Evolutionary conservation across 2,113 vertebrate species (phyloP).

Genomic region (Otus sunia): DNA sequence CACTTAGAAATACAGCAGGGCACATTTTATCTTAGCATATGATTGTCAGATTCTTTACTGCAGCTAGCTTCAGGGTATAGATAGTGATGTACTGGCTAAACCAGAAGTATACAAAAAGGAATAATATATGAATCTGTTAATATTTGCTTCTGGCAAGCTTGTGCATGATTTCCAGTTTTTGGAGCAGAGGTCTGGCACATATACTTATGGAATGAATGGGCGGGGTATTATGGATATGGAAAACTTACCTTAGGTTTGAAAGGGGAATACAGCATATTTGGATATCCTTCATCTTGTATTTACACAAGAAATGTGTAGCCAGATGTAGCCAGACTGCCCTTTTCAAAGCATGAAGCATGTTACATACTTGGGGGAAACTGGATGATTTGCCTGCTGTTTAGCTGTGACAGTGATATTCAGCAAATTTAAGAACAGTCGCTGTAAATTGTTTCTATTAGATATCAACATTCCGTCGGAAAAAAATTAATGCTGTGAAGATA

Average conservation of each 20-base stretch:
- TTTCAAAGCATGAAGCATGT: slow-evolving; percentile 51
- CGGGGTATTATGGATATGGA: slow-evolving; percentile 62
- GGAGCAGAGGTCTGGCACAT: slow-evolving; percentile 61
- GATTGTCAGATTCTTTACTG: slow-evolving; percentile 29
- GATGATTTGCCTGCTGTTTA: slow-evolving; percentile 4
- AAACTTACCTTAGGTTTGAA: slow-evolving; percentile 68
- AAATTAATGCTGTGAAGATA: not conserved
- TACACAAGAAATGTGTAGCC: slow-evolving; percentile 64
- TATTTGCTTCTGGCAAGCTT: slow-evolving; percentile 63
- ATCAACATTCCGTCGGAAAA: not conserved
- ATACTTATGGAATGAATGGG: slow-evolving; percentile 44
- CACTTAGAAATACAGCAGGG: slow-evolving; percentile 60
- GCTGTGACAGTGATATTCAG: not conserved
- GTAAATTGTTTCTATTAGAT: slow-evolving; percentile 2
- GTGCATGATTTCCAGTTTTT: slow-evolving; percentile 62
- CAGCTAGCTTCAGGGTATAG: slow-evolving; percentile 24
- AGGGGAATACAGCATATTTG: slow-evolving; percentile 65
- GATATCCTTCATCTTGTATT: slow-evolving; percentile 69
- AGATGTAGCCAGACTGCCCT: slow-evolving; percentile 62
- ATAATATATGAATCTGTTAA: slow-evolving; percentile 68
- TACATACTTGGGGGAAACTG: not conserved
- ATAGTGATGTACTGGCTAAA: slow-evolving; percentile 49
- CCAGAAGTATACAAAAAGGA: slow-evolving; percentile 52
- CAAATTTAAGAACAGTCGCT: not conserved
- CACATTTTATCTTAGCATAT: slow-evolving; percentile 30